Percentiles rank a stretch among this genome's conserved stretches.
phyloP scores from a whole-genome alignment of 2,797 vertebrate genomes.

The Megaceryle alcyon region DNA sequence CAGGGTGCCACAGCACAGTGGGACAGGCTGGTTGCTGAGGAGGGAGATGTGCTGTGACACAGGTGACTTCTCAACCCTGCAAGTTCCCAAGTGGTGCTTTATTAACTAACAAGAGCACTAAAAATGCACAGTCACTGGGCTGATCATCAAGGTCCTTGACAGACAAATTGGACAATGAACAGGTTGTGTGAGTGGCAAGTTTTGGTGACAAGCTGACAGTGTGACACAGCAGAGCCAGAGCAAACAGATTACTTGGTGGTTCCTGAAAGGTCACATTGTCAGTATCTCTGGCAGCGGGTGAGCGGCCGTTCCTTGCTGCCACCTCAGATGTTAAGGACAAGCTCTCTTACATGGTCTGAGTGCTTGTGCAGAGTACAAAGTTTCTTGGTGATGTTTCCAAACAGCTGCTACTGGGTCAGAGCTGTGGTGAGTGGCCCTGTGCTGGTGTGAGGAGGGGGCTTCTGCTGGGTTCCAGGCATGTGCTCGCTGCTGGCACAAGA shows the following conservation, averaged over 20 bases:
- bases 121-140: background rate
- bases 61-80: background rate
- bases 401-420: background rate
- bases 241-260: background rate
- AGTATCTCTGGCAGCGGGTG: background rate
- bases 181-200: conserved; percentile 17
- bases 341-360: background rate
- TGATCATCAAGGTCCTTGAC: background rate
- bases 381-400: background rate
- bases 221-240: background rate
- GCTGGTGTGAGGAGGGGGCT: background rate
- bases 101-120: background rate
- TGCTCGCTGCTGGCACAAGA: accelerated
- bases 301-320: accelerated
- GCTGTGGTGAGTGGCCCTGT: background rate
- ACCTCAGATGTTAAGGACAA: background rate
- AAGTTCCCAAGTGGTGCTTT: background rate
- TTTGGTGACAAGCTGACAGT: conserved; percentile 23
- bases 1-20: background rate
- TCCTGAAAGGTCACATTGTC: background rate
- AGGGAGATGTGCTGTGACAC: background rate
- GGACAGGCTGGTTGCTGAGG: background rate
- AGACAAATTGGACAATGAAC: conserved; percentile 45
- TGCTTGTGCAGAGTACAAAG: accelerated
- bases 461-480: background rate